Evolutionary conservation across 2,113 vertebrate genomes (phyloP), one percentile per base, ranked within the genome.

Genomic region (Struthio camelus): DNA sequence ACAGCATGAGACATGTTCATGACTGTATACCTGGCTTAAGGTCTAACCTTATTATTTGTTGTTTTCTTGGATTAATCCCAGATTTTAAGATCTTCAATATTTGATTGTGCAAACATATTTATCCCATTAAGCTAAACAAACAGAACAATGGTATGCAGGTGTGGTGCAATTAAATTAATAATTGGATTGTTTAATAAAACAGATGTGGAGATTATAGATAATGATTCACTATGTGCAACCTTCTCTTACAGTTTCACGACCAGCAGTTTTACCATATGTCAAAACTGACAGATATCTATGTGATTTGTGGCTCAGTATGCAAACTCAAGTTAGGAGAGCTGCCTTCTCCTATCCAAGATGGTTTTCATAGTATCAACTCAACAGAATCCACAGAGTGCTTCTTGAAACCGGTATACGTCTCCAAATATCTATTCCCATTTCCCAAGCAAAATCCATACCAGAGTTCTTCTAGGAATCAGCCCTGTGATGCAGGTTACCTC

Each of bases 91-190:
- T 59, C 53, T 93, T 90, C 56, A 79, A 38, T 78, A 80, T 42
- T 22, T 58, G 66, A 89, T 94, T 94, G 58, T 64, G 92, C 92
- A 95, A 92, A 91, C 48, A 66, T 70, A 79, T 69, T 90, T 92
- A 84, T 72, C 17, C 17, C 56, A 71, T 11, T 4, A 69, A 84
- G 10, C 71, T n/a, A 88, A 67, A 46, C 46, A 88, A 92, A 85
- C 36, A 86, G 18, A 80, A 90, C 24, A 80, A 70, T 23, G 32
- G 14, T 11, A 72, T 34, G 73, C 16, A 92, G 96, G 89, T 80
- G 78, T 91, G 94, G 78, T 73, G 80, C 62, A 59, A 16, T 38
- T 65, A 64, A 78, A 64, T 46, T 62, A 78, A 81, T 69, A 64
- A 85, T 48, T 40, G 42, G 10, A 25, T 32, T 42, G 22, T 87